Conservation (phyloP, 2,797 vertebrate species). For the Lophotriccus pileatus region DNA sequence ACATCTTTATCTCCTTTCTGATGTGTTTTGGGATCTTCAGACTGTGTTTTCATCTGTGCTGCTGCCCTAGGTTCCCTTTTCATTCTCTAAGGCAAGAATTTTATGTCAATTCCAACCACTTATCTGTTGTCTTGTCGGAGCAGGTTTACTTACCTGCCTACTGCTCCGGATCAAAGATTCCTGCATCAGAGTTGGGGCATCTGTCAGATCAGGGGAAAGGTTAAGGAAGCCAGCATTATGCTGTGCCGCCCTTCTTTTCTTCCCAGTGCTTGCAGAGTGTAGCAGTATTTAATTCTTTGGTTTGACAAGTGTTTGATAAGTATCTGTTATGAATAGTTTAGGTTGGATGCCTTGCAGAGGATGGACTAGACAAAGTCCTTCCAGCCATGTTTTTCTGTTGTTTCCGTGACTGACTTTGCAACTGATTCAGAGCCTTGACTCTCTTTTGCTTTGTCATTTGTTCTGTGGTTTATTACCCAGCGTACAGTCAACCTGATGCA, state of each 20-base stretch:
- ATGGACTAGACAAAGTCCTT: neutral
- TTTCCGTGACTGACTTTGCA: neutral
- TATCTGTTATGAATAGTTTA: neutral
- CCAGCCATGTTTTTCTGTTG: neutral
- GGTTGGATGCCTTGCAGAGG: neutral
- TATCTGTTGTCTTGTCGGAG: neutral
- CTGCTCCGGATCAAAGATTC: neutral
- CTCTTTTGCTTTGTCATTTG: neutral
- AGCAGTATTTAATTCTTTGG: neutral
- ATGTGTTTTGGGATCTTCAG: neutral
- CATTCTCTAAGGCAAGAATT: neutral
- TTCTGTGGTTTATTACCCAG: neutral
- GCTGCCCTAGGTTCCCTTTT: neutral
- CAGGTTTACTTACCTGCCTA: neutral
- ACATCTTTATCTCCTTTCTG: neutral
- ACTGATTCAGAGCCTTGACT: neutral
- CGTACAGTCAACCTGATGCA: neutral
- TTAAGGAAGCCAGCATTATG: neutral
- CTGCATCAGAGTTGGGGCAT: neutral
- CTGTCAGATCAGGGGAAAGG: neutral
- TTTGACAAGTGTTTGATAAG: neutral
- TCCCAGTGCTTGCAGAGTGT: neutral
- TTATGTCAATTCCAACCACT: neutral
- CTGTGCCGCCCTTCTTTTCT: neutral
- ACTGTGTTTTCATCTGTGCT: neutral